Conservation (phyloP, 2,888 invertebrate species). For the Noctua janthina region DNA sequence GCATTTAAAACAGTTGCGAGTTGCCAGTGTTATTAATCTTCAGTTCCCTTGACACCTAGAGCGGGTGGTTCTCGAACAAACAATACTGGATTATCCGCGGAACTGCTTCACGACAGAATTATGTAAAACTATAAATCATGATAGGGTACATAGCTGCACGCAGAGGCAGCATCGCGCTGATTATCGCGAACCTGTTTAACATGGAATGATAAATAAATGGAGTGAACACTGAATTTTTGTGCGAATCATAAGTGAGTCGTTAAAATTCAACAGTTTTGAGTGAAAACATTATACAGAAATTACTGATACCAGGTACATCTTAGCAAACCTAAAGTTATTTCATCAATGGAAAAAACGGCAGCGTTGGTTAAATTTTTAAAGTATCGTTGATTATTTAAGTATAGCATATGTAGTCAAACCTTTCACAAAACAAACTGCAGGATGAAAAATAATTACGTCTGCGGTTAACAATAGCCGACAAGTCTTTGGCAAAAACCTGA, state of each 20-base stretch:
- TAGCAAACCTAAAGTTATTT: background rate
- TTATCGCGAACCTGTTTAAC: conserved; percentile 78
- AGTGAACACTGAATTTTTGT: conserved; percentile 1
- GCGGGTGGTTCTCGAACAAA: conserved; percentile 41
- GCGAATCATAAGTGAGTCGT: background rate
- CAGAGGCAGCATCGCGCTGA: conserved; percentile 74
- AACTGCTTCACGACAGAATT: conserved; percentile 57
- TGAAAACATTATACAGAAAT: background rate
- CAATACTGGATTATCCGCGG: conserved; percentile 56
- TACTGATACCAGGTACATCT: background rate
- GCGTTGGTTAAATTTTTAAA: too few species aligned
- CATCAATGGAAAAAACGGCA: background rate
- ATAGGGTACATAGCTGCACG: conserved; percentile 60
- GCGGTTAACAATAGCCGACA: background rate
- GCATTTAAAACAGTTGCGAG: conserved; percentile 40
- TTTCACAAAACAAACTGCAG: too few species aligned
- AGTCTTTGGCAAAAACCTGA: background rate
- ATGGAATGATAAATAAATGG: conserved; percentile 28
- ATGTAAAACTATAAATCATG: conserved; percentile 68
- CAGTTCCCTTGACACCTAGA: conserved; percentile 48
- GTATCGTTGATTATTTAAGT: too few species aligned
- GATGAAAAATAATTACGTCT: background rate
- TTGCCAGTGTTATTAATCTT: conserved; percentile 50
- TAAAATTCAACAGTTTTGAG: background rate
- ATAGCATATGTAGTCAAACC: too few species aligned